Conservation (phyloP, 2,797 vertebrate genomes). For the Rhodeus uyekii region DNA sequence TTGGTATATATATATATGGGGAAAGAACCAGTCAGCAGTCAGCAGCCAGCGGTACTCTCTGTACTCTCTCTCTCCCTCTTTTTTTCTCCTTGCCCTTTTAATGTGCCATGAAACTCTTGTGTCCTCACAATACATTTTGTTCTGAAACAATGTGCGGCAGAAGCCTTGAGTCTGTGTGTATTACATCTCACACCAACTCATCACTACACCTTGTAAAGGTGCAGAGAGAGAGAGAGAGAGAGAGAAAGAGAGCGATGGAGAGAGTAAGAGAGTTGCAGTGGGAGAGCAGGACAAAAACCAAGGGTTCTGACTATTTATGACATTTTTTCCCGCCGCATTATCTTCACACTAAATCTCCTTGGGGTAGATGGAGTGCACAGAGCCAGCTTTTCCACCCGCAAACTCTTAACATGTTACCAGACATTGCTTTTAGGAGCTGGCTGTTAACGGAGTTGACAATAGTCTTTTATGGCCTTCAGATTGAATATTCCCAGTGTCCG, state of each 20-base stretch:
- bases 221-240: conserved; percentile 69
- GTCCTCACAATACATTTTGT: conserved; percentile 54
- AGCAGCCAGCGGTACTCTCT: conserved; percentile 41
- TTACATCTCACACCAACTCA: conserved; percentile 77
- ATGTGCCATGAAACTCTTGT: conserved; percentile 41
- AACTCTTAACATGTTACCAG: conserved; percentile 77
- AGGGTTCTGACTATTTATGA: conserved; percentile 76
- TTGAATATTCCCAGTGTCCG: conserved; percentile 76
- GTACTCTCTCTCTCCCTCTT: conserved; percentile 1
- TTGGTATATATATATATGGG: conserved; percentile 46
- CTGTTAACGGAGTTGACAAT: conserved; percentile 80
- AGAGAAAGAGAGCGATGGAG: no score
- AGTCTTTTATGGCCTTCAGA: conserved; percentile 79
- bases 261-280: conserved; percentile 26
- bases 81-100: conserved; percentile 18
- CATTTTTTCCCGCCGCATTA: conserved; percentile 81
- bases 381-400: conserved; percentile 72
- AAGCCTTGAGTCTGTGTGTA: conserved; percentile 75
- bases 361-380: conserved; percentile 73
- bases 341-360: conserved; percentile 80
- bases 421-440: conserved; percentile 81
- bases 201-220: conserved; percentile 78
- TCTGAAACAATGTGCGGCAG: conserved; percentile 66
- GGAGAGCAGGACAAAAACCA: conserved; percentile 55
- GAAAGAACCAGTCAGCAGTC: conserved; percentile 45